A percentile compares a stretch with the other conserved stretches of the same genome.
Evolutionary conservation across 1,140 invertebrate species (phyloP).

Genomic region (Ceratosolen fusciceps): DNA sequence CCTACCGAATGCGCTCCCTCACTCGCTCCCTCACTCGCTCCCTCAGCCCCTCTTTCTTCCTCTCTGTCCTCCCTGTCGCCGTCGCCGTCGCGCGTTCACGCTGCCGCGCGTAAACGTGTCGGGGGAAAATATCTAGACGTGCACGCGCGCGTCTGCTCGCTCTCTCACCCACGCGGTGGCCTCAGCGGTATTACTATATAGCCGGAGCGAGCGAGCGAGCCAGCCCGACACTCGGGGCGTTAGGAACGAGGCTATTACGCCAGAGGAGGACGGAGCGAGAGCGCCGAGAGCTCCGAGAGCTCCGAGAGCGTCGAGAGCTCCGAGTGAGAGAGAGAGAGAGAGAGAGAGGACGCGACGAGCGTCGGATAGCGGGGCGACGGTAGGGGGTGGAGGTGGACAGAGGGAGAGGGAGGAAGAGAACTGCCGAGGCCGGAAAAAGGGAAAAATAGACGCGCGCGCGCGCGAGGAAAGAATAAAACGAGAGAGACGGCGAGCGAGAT

Average conservation of each 20-base stretch:
- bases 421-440: slow-evolving; percentile 51
- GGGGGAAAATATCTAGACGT: slow-evolving; percentile 43
- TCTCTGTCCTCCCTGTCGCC: neutral
- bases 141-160: slow-evolving; percentile 31
- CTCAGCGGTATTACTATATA: slow-evolving; percentile 26
- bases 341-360: slow-evolving; percentile 42
- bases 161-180: slow-evolving; percentile 49
- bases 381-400: slow-evolving; percentile 24
- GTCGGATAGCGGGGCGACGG: no score
- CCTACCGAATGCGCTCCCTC: slow-evolving; percentile 12
- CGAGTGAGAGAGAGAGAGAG: neutral
- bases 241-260: slow-evolving; percentile 43
- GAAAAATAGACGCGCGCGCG: slow-evolving; percentile 36
- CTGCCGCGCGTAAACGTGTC: slow-evolving; percentile 42
- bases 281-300: no score
- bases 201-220: slow-evolving; percentile 18
- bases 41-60: neutral
- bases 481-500: no score
- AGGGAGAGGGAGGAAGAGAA: slow-evolving; percentile 3
- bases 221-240: slow-evolving; percentile 43
- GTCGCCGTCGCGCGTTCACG: neutral
- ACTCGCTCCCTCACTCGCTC: slow-evolving; percentile 7
- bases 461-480: slow-evolving; percentile 48
- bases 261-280: slow-evolving; percentile 15
- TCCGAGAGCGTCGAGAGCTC: no score